Evolutionary conservation across 1,140 invertebrate species (phyloP).

Genomic region (Zaprionus kolodkinae): DNA sequence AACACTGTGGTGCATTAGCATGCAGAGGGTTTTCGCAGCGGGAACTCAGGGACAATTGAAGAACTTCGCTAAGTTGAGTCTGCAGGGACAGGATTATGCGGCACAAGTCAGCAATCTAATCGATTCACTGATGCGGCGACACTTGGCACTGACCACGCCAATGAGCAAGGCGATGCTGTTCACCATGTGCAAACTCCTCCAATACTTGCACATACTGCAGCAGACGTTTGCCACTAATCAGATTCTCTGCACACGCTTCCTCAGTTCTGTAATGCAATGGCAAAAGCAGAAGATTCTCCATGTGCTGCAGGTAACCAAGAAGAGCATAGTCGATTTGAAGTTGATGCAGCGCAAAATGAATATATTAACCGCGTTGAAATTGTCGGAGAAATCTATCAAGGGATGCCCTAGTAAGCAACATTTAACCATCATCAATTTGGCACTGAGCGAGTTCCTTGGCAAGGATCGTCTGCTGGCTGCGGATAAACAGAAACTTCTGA

Average conservation of each 20-base stretch:
- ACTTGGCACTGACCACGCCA: constrained; percentile 40
- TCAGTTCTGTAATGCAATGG: constrained; percentile 60
- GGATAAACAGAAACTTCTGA: constrained; percentile 57
- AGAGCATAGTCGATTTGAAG: constrained; percentile 85
- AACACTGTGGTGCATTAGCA: constrained; percentile 56
- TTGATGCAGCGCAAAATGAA: constrained; percentile 57
- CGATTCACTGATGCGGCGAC: constrained; percentile 53
- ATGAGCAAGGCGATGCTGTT: constrained; percentile 39
- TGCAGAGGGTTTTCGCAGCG: constrained; percentile 36
- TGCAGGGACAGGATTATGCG: constrained; percentile 50
- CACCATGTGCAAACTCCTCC: constrained; percentile 55
- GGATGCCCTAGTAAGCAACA: constrained; percentile 47
- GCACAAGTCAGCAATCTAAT: constrained; percentile 46
- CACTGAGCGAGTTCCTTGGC: constrained; percentile 55
- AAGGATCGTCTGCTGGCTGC: constrained; percentile 53
- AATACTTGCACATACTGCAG: constrained; percentile 59
- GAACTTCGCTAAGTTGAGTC: constrained; percentile 48
- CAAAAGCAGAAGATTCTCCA: constrained; percentile 68
- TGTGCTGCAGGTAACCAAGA: constrained; percentile 82
- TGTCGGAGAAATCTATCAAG: constrained; percentile 54
- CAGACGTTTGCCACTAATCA: constrained; percentile 67
- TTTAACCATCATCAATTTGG: constrained; percentile 53
- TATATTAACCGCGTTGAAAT: constrained; percentile 54
- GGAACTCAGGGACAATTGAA: constrained; percentile 59
- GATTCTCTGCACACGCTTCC: constrained; percentile 41